Base-by-base conservation (phyloP, 2,797 vertebrate genomes). In the Hoplostethus atlanticus region DNA sequence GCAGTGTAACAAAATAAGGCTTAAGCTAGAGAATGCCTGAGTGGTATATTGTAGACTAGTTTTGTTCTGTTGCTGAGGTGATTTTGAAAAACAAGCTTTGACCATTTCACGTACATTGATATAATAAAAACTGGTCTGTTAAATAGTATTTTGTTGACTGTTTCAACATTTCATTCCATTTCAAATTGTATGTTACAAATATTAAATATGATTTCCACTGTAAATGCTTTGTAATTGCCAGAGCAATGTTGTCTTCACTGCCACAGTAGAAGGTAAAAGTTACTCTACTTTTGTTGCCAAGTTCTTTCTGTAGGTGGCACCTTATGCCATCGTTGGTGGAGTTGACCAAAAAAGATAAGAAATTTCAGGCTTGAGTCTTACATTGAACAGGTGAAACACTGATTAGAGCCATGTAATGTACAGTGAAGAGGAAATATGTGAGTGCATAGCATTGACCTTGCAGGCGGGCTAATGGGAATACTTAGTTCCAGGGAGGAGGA, bases 381-480 rank as follows among this genome's bases (percentile, higher is more conserved):
- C 38, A 47, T 60, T 61, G 38, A 15, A 44, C 48, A 28, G 62
- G 46, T 36, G 36, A 76, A 21, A 34, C 55, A 44, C 28, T 15
- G 53, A 55, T 15, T 34, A 55, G 15, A 54, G 58, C 40, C 1
- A 28, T 25, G 40, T 51, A 38, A 70, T 30, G 47, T 70, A 62
- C 48, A 64, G 13, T 42, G 65, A 53, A 50, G 46, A 63, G 63
- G 74, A 75, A 81, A 73, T 78, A 74, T 86, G 80, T 89, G 73
- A 72, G 72, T 71, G 73, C 61, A 2, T 79, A 67, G 87, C 80
- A 90, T 89, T 79, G 84, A 90, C 91, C 92, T 93, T 85, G 57
- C 64, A 67, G 84, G 73, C 82, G 17, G 73, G 73, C 81, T 92
- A 92, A 92, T 92, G 71, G 68, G 76, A 58, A 76, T 66, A 80